These are phyloP conservation scores for Camelus dromedarius DNA, from an alignment of 2,113 vertebrate species.

Conservation along the genomic window DNA sequence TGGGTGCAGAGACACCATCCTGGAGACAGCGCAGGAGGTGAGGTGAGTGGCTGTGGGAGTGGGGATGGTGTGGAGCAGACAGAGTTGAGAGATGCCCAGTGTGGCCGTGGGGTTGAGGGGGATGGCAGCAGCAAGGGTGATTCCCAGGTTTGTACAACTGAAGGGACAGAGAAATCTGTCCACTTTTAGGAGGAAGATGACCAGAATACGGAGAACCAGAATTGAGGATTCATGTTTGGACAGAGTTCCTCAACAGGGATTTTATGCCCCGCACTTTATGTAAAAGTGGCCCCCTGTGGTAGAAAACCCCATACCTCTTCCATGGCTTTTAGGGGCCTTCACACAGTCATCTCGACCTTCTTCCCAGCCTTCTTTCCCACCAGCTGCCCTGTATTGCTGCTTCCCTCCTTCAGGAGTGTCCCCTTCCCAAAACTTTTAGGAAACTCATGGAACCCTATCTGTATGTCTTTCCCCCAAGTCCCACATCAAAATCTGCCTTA, in stretches of 20 bases:
- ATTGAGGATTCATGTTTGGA: not conserved
- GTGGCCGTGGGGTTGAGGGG: no score
- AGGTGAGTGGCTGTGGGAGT: no score
- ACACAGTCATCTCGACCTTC: not conserved
- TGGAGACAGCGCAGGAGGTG: not conserved
- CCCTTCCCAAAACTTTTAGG: not conserved
- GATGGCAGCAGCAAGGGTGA: not conserved
- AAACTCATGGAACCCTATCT: not conserved
- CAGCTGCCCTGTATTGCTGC: not conserved
- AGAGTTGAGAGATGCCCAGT: not conserved
- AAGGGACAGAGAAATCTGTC: not conserved
- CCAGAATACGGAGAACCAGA: not conserved
- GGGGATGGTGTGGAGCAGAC: not conserved
- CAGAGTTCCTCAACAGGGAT: not conserved
- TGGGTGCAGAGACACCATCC: not conserved
- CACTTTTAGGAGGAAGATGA: not conserved
- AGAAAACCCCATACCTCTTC: not conserved
- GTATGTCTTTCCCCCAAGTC: not conserved
- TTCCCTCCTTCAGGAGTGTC: not conserved
- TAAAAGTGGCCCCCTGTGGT: not conserved
- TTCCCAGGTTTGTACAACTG: not conserved
- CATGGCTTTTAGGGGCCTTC: not conserved
- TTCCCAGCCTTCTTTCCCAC: not conserved
- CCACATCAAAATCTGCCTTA: not conserved
- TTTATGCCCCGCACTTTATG: not conserved